Evolutionary conservation across 1,140 invertebrate genomes (phyloP).

Genomic region (Olivierus martensii): DNA sequence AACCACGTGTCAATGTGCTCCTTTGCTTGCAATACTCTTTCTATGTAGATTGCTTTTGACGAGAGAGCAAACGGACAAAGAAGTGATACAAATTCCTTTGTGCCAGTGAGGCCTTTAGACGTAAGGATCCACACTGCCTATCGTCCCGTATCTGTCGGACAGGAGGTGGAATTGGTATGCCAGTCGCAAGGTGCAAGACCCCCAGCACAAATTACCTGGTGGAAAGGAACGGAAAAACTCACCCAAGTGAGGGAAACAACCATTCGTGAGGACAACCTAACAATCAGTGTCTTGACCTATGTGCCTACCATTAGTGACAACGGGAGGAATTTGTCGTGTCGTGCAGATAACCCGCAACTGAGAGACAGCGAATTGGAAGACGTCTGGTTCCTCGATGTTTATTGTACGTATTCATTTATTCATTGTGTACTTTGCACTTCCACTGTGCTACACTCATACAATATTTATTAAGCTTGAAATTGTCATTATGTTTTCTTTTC

Average conservation of each 20-base stretch:
- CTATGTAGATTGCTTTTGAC: too few relatives aligned
- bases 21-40: too few relatives aligned
- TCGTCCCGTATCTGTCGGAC: slow-evolving; percentile 24
- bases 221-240: slow-evolving; percentile 67
- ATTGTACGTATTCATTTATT: slow-evolving; percentile 48
- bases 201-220: slow-evolving; percentile 74
- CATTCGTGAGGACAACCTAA: slow-evolving; percentile 19
- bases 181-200: slow-evolving; percentile 51
- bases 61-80: too few relatives aligned
- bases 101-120: slow-evolving; percentile 60
- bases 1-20: too few relatives aligned
- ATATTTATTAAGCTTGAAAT: too few relatives aligned
- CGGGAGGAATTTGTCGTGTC: slow-evolving; percentile 62
- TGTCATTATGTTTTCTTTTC: too few relatives aligned
- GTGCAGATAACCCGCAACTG: slow-evolving; percentile 55
- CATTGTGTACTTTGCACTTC: too few relatives aligned
- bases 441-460: too few relatives aligned
- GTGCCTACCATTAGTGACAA: slow-evolving; percentile 58
- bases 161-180: slow-evolving; percentile 18
- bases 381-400: slow-evolving; percentile 69
- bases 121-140: slow-evolving; percentile 60
- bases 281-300: slow-evolving; percentile 21
- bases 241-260: slow-evolving; percentile 30
- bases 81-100: too few relatives aligned
- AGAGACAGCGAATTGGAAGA: slow-evolving; percentile 53